Conservation (phyloP, 2,888 invertebrate species). For the Caenorhabditis angaria region DNA sequence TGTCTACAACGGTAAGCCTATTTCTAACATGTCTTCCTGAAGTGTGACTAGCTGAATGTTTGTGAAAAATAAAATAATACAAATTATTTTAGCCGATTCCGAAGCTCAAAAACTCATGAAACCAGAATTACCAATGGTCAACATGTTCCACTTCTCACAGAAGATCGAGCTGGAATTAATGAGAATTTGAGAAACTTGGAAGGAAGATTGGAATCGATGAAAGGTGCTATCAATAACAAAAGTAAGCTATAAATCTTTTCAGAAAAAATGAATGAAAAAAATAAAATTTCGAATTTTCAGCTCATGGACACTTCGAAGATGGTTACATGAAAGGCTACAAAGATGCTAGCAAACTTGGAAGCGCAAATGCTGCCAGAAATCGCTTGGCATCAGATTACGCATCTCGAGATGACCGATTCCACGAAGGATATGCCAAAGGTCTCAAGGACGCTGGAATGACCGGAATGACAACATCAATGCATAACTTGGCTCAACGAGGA, state of each 20-base stretch:
- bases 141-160: constrained; percentile 63
- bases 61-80: neutral
- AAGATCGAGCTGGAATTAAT: constrained; percentile 54
- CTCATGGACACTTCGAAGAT: constrained; percentile 64
- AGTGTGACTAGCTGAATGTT: neutral
- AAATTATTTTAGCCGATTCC: constrained; percentile 56
- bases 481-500: constrained; percentile 68
- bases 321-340: constrained; percentile 72
- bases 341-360: constrained; percentile 68
- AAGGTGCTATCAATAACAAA: constrained; percentile 46
- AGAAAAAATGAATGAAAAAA: neutral
- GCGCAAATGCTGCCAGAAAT: constrained; percentile 59
- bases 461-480: constrained; percentile 72
- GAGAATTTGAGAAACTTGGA: constrained; percentile 58
- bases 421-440: constrained; percentile 71
- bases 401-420: constrained; percentile 63
- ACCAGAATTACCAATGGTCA: constrained; percentile 63
- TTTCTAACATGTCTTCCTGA: neutral
- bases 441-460: constrained; percentile 70
- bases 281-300: constrained; percentile 23
- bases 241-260: constrained; percentile 18
- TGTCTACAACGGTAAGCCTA: constrained; percentile 65
- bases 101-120: constrained; percentile 51
- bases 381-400: constrained; percentile 69
- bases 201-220: constrained; percentile 58